A percentile compares a stretch with the other conserved stretches of the same genome.
Evolutionary conservation across 2,113 vertebrate species (phyloP).

Genomic region (Eleginops maclovinus): DNA sequence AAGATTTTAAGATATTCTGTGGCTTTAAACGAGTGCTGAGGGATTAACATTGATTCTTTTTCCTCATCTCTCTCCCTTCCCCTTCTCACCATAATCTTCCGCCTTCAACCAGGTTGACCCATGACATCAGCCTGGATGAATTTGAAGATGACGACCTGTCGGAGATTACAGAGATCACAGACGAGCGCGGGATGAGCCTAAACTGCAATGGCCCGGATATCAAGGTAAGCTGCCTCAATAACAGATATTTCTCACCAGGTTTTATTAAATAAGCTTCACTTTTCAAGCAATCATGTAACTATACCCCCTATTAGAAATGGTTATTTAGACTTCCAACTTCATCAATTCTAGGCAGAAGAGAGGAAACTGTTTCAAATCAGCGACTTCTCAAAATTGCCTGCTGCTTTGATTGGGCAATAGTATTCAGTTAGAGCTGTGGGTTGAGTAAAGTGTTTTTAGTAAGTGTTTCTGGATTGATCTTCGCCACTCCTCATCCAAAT

Average conservation of each 20-base stretch:
- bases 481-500: too few relatives aligned
- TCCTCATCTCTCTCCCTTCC: background rate
- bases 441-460: too few relatives aligned
- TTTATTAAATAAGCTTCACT: background rate
- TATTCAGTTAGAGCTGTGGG: too few relatives aligned
- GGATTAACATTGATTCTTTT: conserved; percentile 27
- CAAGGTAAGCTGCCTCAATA: conserved; percentile 80
- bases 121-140: conserved; percentile 97
- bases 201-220: conserved; percentile 91
- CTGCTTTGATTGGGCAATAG: background rate
- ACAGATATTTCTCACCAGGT: background rate
- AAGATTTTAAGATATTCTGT: conserved; percentile 24
- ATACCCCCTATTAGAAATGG: background rate
- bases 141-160: conserved; percentile 99
- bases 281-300: background rate
- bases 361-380: background rate
- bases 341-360: background rate
- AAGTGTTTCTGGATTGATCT: too few relatives aligned
- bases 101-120: conserved; percentile 90
- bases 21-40: background rate
- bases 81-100: conserved; percentile 16
- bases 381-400: too few relatives aligned
- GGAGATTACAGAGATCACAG: conserved; percentile 92
- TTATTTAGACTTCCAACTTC: background rate
- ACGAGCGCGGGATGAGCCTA: conserved; percentile 94